Conservation (phyloP, 2,113 vertebrate species). For the Willisornis vidua region DNA sequence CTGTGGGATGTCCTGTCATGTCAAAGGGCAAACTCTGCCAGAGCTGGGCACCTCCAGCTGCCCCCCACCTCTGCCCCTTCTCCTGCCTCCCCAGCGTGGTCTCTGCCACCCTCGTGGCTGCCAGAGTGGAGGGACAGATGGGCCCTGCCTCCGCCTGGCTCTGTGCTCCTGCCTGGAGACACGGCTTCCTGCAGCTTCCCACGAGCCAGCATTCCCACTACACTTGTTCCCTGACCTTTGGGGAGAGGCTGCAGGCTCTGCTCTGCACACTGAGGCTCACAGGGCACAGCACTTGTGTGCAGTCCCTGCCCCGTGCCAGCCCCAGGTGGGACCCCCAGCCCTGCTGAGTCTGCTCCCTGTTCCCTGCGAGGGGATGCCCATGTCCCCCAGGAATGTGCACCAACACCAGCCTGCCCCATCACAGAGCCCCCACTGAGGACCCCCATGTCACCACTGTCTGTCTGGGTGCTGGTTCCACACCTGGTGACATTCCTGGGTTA, state of each 20-base stretch:
- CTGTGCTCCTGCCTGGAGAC: not conserved
- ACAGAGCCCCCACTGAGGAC: fast-evolving
- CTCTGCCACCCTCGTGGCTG: not conserved
- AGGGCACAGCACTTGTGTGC: not conserved
- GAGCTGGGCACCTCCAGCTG: not conserved
- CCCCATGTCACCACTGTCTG: not conserved
- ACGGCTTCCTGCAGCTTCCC: constrained; percentile 24
- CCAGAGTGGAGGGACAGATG: constrained; percentile 8
- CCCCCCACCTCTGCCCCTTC: fast-evolving
- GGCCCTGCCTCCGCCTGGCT: constrained; percentile 11
- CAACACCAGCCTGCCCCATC: not conserved
- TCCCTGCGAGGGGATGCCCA: not conserved
- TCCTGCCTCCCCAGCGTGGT: not conserved
- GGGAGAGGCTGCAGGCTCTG: not conserved
- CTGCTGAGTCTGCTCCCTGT: not conserved
- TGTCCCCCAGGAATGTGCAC: not conserved
- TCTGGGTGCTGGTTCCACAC: not conserved
- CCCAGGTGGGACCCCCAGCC: too few species aligned
- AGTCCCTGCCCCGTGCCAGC: not conserved
- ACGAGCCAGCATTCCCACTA: not conserved
- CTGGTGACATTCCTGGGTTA: fast-evolving
- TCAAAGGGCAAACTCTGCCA: not conserved
- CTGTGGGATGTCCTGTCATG: not conserved
- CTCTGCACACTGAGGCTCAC: not conserved
- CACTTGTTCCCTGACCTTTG: not conserved